phyloP scores from a whole-genome alignment of 2,113 vertebrate species.

The Elaphurus davidianus region DNA sequence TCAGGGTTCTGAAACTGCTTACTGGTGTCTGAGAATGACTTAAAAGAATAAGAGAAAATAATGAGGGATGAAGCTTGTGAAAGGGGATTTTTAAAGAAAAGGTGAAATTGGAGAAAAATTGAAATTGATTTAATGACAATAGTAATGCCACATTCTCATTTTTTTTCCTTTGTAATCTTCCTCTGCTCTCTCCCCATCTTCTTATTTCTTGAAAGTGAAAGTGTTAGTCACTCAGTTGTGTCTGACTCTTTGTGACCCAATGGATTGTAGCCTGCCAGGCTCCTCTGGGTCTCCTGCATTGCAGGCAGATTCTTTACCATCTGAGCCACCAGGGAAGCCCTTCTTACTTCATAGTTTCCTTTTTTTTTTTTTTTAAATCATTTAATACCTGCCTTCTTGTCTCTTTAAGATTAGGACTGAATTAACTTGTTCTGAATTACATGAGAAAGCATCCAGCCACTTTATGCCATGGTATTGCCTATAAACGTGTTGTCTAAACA shows the following conservation, averaged over 20 bases:
- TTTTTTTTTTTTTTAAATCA: neutral
- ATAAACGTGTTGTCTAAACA: neutral
- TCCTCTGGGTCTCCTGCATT: neutral
- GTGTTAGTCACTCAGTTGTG: neutral
- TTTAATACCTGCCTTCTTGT: neutral
- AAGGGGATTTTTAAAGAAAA: neutral
- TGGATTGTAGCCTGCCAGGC: neutral
- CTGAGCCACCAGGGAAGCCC: neutral
- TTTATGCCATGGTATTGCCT: neutral
- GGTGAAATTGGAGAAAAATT: neutral
- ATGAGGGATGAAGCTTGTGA: neutral
- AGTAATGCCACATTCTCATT: neutral
- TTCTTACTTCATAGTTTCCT: neutral
- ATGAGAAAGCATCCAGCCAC: neutral
- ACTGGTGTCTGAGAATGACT: neutral
- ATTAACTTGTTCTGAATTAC: neutral
- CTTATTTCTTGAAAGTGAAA: neutral
- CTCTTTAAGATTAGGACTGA: neutral
- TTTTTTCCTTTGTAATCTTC: neutral
- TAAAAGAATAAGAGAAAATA: neutral
- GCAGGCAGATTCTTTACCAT: neutral
- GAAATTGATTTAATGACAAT: neutral
- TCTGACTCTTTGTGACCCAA: neutral
- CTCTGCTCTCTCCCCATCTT: neutral
- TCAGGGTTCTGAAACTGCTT: neutral